Evolutionary conservation across 2,797 vertebrate genomes (phyloP).

Genomic region (Catostomus latipinnis): DNA sequence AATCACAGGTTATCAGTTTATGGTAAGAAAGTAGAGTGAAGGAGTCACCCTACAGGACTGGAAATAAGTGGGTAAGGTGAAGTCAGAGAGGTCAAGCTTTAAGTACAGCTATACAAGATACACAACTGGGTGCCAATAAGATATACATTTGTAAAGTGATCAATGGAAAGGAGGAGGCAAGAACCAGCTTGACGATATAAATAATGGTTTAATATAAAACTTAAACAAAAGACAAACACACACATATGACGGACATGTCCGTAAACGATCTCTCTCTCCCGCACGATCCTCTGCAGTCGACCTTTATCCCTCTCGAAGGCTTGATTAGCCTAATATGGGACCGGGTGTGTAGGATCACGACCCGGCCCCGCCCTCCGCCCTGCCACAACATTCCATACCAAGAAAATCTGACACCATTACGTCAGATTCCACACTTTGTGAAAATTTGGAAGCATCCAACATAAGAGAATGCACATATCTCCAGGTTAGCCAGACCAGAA

Average conservation of each 20-base stretch:
- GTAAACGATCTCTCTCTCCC: no score
- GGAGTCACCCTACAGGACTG: slow-evolving; percentile 5
- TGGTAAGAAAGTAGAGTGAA: slow-evolving; percentile 7
- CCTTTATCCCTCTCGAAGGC: no score
- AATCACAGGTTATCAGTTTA: slow-evolving; percentile 23
- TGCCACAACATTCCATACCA: neutral
- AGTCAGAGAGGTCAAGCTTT: slow-evolving; percentile 28
- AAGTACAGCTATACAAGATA: neutral
- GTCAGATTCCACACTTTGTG: slow-evolving; percentile 43
- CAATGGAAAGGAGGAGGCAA: no score
- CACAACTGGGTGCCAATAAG: no score
- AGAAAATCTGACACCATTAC: slow-evolving; percentile 8
- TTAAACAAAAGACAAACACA: no score
- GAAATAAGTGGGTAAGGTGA: slow-evolving; percentile 21
- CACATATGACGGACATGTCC: no score
- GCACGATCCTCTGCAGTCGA: no score
- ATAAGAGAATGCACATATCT: neutral
- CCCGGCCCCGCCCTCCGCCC: no score
- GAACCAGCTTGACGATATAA: no score
- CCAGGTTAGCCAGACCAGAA: neutral
- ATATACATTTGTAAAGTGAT: neutral
- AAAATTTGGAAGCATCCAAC: neutral
- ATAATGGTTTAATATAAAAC: no score
- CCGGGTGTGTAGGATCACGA: no score
- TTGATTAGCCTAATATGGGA: no score